Conservation (phyloP, 2,797 vertebrate species). For the Spinus pinus region DNA sequence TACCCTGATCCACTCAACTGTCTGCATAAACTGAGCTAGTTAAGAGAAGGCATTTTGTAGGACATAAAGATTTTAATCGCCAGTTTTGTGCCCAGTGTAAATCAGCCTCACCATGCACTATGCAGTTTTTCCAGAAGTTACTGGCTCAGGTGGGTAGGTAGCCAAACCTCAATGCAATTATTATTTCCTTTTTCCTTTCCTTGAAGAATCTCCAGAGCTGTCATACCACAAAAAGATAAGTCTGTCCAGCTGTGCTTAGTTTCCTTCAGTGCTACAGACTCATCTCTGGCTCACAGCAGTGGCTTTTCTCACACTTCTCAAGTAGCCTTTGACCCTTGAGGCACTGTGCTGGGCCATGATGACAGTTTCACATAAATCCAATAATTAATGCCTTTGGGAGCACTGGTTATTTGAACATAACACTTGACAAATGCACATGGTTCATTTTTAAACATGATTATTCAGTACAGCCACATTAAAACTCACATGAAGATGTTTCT, state of each 20-base stretch:
- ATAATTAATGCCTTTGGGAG: neutral
- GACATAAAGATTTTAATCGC: neutral
- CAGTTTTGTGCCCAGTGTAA: neutral
- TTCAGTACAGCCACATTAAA: neutral
- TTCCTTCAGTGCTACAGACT: neutral
- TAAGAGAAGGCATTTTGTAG: constrained; percentile 28
- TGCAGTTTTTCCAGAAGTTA: neutral
- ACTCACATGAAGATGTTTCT: neutral
- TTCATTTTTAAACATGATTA: neutral
- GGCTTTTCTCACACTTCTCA: neutral
- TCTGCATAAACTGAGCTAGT: neutral
- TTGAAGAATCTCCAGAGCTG: neutral
- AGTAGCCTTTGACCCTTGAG: neutral
- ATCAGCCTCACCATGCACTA: neutral
- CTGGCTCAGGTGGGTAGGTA: neutral
- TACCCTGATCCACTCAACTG: constrained; percentile 8
- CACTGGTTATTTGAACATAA: neutral
- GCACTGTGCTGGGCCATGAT: neutral
- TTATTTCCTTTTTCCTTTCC: neutral
- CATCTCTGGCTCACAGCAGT: neutral
- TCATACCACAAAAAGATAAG: neutral
- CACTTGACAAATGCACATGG: neutral
- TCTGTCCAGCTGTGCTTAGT: neutral
- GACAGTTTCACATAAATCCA: neutral
- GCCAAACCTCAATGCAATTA: neutral